Evolutionary conservation across 2,113 vertebrate genomes (phyloP).

Genomic region (mouse (Mus musculus)): GRCm39 chr3:74266001-74266500

Average conservation of each 20-base stretch:
- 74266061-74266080: too few species aligned
- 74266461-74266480: not conserved
- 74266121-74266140: not conserved
- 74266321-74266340: not conserved
- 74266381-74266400: not conserved
- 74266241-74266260: not conserved
- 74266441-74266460: not conserved
- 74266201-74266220: too few species aligned
- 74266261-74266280: not conserved
- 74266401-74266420: not conserved
- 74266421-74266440: not conserved
- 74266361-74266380: not conserved
- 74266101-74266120: not conserved
- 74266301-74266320: not conserved
- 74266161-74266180: not conserved
- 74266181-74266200: not conserved
- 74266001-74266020: too few species aligned
- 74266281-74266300: not conserved
- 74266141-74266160: not conserved
- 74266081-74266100: not conserved
- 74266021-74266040: too few species aligned
- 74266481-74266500: too few species aligned
- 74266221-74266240: not conserved
- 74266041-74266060: too few species aligned
- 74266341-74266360: not conserved